A percentile compares a stretch with the other conserved stretches of the same genome.
These are phyloP conservation scores for Acromyrmex charruanus DNA, from an alignment of 1,140 invertebrate species.

Conservation along the genomic window DNA sequence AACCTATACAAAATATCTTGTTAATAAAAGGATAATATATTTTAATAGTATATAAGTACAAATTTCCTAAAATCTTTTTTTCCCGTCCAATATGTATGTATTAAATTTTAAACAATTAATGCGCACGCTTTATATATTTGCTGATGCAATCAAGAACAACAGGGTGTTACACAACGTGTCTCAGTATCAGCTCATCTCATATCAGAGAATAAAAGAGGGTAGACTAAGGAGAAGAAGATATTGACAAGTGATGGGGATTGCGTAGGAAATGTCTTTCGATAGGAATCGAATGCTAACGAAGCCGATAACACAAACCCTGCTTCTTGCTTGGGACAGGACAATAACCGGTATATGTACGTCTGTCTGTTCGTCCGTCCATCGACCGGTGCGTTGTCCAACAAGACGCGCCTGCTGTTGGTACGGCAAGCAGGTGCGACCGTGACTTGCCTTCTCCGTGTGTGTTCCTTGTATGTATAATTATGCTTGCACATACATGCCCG, in stretches of 20 bases:
- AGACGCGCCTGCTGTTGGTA: constrained; percentile 76
- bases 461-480: constrained; percentile 75
- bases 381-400: constrained; percentile 76
- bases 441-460: constrained; percentile 80
- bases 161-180: not conserved
- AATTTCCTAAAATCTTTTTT: not conserved
- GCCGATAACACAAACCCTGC: constrained; percentile 67
- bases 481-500: constrained; percentile 46
- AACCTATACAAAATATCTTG: not conserved
- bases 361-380: constrained; percentile 72
- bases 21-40: not conserved
- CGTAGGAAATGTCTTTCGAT: constrained; percentile 70
- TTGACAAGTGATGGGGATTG: constrained; percentile 70
- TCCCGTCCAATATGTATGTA: not conserved
- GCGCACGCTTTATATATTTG: not conserved
- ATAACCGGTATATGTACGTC: constrained; percentile 73
- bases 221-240: constrained; percentile 18
- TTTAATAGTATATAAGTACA: not conserved
- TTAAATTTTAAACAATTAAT: not conserved
- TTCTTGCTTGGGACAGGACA: constrained; percentile 72
- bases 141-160: not conserved
- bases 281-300: constrained; percentile 74
- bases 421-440: constrained; percentile 81
- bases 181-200: not conserved
- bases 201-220: not conserved